These are phyloP conservation scores for Fistularia commersonii DNA, from an alignment of 2,797 vertebrate genomes.

Conservation along the genomic window DNA sequence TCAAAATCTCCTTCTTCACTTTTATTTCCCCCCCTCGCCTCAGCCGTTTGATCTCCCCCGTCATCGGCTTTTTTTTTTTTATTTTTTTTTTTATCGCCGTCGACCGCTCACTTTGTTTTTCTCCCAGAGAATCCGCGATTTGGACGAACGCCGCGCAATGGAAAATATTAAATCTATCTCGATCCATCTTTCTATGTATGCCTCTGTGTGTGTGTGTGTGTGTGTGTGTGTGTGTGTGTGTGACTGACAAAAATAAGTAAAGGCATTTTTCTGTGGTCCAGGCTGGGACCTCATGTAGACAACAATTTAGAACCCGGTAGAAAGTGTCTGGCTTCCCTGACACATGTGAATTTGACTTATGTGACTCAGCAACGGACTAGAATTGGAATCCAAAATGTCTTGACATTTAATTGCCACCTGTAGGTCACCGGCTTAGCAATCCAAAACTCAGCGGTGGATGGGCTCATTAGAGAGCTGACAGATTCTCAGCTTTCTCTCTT, in stretches of 20 bases:
- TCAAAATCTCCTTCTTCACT: too few species aligned
- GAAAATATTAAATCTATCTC: too few species aligned
- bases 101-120: too few species aligned
- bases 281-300: slow-evolving; percentile 31
- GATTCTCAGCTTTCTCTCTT: slow-evolving; percentile 34
- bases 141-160: too few species aligned
- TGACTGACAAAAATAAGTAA: slow-evolving; percentile 30
- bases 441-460: slow-evolving; percentile 63
- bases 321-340: slow-evolving; percentile 48
- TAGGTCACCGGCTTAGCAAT: slow-evolving; percentile 59
- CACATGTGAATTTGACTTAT: slow-evolving; percentile 64
- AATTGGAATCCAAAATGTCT: slow-evolving; percentile 73
- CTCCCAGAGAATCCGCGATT: too few species aligned
- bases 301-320: slow-evolving; percentile 44
- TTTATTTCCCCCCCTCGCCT: too few species aligned
- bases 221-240: not conserved
- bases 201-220: too few species aligned
- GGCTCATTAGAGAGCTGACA: slow-evolving; percentile 60
- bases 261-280: slow-evolving; percentile 18
- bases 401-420: slow-evolving; percentile 74
- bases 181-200: too few species aligned
- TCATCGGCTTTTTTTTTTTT: too few species aligned
- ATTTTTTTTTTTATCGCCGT: too few species aligned
- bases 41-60: too few species aligned
- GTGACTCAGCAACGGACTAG: slow-evolving; percentile 58